These are phyloP conservation scores for Aphidius colemani DNA, from an alignment of 2,888 invertebrate species.

Conservation along the genomic window DNA sequence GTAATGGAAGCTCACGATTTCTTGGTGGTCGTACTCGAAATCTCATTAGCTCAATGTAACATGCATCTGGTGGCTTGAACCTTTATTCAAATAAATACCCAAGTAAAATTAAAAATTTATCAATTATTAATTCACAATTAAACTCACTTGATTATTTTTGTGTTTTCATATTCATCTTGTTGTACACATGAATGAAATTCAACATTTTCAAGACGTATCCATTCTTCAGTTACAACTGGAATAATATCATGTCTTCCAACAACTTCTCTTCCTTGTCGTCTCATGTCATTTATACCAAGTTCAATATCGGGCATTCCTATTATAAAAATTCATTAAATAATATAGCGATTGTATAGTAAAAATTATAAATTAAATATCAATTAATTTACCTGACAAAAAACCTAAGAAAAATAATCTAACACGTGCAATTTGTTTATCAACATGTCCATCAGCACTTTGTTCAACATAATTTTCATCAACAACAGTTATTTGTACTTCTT, in stretches of 20 bases:
- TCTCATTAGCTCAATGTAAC: conserved; percentile 94
- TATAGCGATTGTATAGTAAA: no score
- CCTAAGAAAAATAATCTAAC: conserved; percentile 95
- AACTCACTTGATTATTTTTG: conserved; percentile 81
- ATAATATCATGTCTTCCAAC: conserved; percentile 99
- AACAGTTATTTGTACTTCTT: conserved; percentile 91
- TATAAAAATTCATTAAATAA: conserved; percentile 17
- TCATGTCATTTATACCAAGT: conserved; percentile 95
- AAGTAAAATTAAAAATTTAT: conserved; percentile 26
- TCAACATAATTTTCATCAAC: conserved; percentile 93
- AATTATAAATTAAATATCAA: no score
- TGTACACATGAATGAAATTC: conserved; percentile 96
- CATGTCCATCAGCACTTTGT: conserved; percentile 81
- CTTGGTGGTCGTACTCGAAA: conserved; percentile 94
- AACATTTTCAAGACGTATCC: conserved; percentile 93
- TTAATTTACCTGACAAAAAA: conserved; percentile 79
- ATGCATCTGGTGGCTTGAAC: conserved; percentile 96
- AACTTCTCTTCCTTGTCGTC: conserved; percentile 98
- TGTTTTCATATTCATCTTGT: conserved; percentile 84
- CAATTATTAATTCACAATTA: conserved; percentile 16
- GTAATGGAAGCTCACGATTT: conserved; percentile 95
- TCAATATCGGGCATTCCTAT: conserved; percentile 94
- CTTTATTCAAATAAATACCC: conserved; percentile 61
- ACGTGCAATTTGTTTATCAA: conserved; percentile 89
- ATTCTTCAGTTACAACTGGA: conserved; percentile 97